A percentile compares a stretch with the other conserved stretches of the same genome.
Evolutionary conservation across 2,888 invertebrate species (phyloP).

Genomic region (Euplagia quadripunctaria): DNA sequence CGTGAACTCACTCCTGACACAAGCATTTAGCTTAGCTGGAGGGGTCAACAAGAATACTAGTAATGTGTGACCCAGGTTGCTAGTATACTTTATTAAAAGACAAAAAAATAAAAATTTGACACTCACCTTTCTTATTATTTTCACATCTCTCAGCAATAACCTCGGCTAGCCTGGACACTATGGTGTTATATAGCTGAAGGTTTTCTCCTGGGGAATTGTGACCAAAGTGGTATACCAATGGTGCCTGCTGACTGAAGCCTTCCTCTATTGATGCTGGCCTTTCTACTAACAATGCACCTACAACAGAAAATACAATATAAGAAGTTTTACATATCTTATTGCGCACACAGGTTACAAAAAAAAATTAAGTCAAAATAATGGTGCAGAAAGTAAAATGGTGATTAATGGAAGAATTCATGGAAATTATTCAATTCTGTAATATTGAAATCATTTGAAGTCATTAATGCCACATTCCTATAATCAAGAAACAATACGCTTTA

Average conservation of each 20-base stretch:
- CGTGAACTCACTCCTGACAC: too few species aligned
- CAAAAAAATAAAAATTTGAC: neutral
- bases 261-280: slow-evolving; percentile 97
- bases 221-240: slow-evolving; percentile 97
- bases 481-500: too few species aligned
- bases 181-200: slow-evolving; percentile 93
- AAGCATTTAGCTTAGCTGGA: too few species aligned
- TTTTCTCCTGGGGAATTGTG: slow-evolving; percentile 93
- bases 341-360: neutral
- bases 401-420: too few species aligned
- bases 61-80: too few species aligned
- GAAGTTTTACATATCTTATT: neutral
- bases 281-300: slow-evolving; percentile 95
- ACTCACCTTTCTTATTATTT: slow-evolving; percentile 93
- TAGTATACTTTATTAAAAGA: too few species aligned
- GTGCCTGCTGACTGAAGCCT: slow-evolving; percentile 97
- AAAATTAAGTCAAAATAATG: too few species aligned
- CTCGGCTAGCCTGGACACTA: slow-evolving; percentile 94
- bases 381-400: too few species aligned
- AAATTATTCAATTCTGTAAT: too few species aligned
- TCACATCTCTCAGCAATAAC: slow-evolving; percentile 94
- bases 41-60: too few species aligned
- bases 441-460: too few species aligned
- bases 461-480: too few species aligned
- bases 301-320: neutral